Conservation (phyloP, 2,113 vertebrate species). For the Centropus unirufus region DNA sequence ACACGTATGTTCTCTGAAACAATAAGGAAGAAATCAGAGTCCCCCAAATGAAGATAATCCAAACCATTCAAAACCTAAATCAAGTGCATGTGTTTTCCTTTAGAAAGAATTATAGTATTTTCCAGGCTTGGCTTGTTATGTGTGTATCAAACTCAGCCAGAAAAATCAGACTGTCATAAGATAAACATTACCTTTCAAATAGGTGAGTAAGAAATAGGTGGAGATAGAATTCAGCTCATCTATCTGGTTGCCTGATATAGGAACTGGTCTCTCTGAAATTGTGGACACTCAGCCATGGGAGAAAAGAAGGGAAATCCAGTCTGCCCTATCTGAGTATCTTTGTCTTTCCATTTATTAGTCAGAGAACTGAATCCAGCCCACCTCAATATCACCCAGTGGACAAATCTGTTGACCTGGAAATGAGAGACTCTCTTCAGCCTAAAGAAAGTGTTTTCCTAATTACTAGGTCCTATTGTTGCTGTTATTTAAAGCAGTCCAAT, state of each 20-base stretch:
- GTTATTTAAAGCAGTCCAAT: neutral
- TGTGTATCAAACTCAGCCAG: neutral
- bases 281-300: neutral
- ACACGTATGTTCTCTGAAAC: neutral
- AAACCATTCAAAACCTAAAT: neutral
- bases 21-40: neutral
- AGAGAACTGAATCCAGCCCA: neutral
- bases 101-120: neutral
- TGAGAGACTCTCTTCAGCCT: neutral
- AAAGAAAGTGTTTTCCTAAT: neutral
- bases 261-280: neutral
- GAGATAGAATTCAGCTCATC: neutral
- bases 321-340: neutral
- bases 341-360: neutral
- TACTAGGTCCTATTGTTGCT: neutral
- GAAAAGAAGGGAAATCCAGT: neutral
- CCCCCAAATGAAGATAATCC: neutral
- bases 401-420: neutral
- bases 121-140: neutral
- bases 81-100: neutral
- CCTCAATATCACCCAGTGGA: neutral
- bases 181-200: neutral
- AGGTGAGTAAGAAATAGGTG: neutral
- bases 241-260: neutral
- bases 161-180: neutral